A percentile compares a stretch with the other conserved stretches of the same genome.
phyloP scores from a whole-genome alignment of 2,113 vertebrate species.

The Erythrocercus mccallii region DNA sequence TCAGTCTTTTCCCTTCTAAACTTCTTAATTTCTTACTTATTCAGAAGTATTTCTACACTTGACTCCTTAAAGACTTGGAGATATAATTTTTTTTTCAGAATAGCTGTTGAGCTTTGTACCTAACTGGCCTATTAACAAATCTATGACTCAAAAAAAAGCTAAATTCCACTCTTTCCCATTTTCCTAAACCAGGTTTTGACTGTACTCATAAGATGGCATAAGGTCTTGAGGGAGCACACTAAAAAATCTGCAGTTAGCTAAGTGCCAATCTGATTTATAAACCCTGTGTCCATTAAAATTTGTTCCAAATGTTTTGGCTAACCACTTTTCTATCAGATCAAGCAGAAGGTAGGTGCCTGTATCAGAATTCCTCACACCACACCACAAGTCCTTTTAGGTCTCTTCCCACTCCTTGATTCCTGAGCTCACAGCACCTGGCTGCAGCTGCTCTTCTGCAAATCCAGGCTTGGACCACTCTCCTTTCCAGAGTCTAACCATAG shows the following conservation, averaged over 20 bases:
- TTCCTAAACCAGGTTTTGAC: not conserved
- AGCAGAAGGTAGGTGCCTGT: not conserved
- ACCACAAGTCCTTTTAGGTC: not conserved
- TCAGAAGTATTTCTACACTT: not conserved
- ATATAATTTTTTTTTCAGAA: not conserved
- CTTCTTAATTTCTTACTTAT: slow-evolving; percentile 22
- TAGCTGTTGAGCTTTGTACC: not conserved
- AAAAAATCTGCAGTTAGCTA: not conserved
- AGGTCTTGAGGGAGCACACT: not conserved
- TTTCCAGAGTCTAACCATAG: not conserved
- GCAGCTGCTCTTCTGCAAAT: not conserved
- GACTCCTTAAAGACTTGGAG: not conserved
- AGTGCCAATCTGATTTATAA: not conserved
- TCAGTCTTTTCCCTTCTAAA: slow-evolving; percentile 7
- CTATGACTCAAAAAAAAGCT: not conserved
- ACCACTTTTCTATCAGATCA: not conserved
- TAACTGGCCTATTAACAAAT: not conserved
- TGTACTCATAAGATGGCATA: not conserved
- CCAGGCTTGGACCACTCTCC: not conserved
- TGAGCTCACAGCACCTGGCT: not conserved
- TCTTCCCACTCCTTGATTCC: not conserved
- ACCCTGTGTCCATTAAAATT: rapidly evolving
- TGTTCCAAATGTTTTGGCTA: not conserved
- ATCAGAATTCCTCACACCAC: not conserved
- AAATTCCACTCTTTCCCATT: not conserved